These are phyloP conservation scores for Acholoe squamosa DNA, from an alignment of 2,888 invertebrate species.

Conservation along the genomic window DNA sequence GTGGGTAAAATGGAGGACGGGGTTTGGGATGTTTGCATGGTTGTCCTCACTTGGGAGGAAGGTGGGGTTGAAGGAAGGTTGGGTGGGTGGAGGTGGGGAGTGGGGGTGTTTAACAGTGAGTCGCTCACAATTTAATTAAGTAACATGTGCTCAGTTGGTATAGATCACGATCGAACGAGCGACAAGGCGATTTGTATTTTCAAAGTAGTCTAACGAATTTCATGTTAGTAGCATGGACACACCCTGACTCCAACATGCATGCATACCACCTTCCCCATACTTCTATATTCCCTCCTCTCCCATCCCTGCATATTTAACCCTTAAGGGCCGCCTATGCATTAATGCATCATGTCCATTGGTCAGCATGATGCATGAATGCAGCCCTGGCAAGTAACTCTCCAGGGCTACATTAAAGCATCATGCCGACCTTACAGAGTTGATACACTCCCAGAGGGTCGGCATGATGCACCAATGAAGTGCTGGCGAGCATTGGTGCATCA, in stretches of 20 bases:
- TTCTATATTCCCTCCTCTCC: not conserved
- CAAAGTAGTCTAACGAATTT: conserved; percentile 17
- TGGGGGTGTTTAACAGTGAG: not conserved
- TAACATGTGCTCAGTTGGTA: not conserved
- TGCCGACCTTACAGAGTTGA: no score
- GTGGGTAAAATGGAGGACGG: no score
- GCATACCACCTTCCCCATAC: no score
- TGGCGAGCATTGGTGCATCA: no score
- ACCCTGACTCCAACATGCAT: not conserved
- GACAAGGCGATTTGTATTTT: not conserved
- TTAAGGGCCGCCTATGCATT: no score
- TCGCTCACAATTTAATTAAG: not conserved
- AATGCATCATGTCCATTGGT: no score
- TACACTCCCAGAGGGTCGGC: no score
- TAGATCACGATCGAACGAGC: not conserved
- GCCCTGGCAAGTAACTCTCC: no score
- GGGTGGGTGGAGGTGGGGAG: not conserved
- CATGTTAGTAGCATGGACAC: not conserved
- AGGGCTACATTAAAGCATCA: no score
- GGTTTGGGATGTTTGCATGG: not conserved
- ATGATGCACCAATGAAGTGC: no score
- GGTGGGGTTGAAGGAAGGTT: not conserved
- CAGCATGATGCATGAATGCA: no score
- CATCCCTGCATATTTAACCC: not conserved
- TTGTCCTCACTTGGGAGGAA: not conserved